Percentiles rank a stretch among this genome's conserved stretches.
phyloP scores from a whole-genome alignment of 2,888 invertebrate species.

The Vannuccia rotundouncinata region DNA sequence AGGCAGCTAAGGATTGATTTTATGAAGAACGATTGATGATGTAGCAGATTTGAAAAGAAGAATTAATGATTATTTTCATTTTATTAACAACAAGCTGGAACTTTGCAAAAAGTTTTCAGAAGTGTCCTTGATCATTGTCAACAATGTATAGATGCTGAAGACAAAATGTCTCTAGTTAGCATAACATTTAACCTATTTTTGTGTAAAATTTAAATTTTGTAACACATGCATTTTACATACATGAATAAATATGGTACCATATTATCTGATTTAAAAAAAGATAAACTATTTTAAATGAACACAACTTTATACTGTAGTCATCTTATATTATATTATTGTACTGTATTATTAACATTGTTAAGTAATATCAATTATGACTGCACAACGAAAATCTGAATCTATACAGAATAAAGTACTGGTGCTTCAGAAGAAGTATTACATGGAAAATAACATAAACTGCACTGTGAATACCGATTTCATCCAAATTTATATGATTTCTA shows the following conservation, averaged over 20 bases:
- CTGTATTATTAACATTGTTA: no score
- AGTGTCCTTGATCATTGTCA: constrained; percentile 1
- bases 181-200: neutral
- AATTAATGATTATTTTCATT: constrained; percentile 2
- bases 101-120: constrained; percentile 13
- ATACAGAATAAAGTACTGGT: no score
- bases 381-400: no score
- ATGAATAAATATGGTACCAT: neutral
- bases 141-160: constrained; percentile 11
- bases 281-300: no score
- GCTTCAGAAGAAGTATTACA: no score
- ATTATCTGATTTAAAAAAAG: neutral
- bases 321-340: no score
- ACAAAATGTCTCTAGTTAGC: constrained; percentile 2
- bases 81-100: constrained; percentile 2
- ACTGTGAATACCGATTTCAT: no score
- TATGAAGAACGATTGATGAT: constrained; percentile 19
- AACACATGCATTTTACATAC: neutral
- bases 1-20: neutral
- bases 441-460: no score
- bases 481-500: no score
- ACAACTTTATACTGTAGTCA: no score
- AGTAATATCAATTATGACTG: no score
- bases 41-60: neutral
- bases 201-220: neutral